Base-by-base conservation (phyloP, 2,113 vertebrate genomes). In the Cavia porcellus region DNA sequence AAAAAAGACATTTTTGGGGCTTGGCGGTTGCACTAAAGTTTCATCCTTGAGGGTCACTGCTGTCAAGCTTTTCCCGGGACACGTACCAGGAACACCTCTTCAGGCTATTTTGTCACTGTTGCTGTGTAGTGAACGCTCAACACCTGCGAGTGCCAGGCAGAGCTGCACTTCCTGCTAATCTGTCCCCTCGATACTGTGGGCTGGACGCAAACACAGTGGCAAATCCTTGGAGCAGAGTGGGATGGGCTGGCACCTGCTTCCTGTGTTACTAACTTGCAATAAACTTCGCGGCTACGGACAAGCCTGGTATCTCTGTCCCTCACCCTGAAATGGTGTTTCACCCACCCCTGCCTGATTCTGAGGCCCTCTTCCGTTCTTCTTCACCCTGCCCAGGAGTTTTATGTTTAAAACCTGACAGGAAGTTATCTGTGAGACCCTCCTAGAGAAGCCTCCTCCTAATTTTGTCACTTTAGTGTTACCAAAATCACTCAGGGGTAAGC, bases 11-110 rank as follows among this genome's bases (percentile, higher is more conserved):
- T 82, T 87, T 95, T 86, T 14, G 19, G 19, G n/a, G 28, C 59
- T 70, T 19, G 77, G 47, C 35, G 83, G 7, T 52, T 66, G 20
- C 4, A 38, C 42, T 86, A 59, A 75, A 55, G 24, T 89, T 52
- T 66, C 89, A 92, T 90, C 91, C 89, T 95, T 92, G 42, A 70
- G 35, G 87, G 86, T 94, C 62, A 59, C 47, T 75, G 74, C 61
- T 93, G 19, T 57, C 28, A 70, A 84, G n/a, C 9, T 2, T 5
- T 15, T 5, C 92, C 52, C 52, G 79, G 55, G 30, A 11, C 20
- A 61, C 79, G 86, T 81, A 75, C 86, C 83, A 94, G 89, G n/a
- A 89, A 93, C 55, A 72, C 28, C 17, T 83, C 95, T 92, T 89
- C 90, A 45, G 24, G 84, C n/a, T 0, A 0, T 89, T 94, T 90